Conservation (phyloP, 1,140 invertebrate species). For the Rhagoletis pomonella region DNA sequence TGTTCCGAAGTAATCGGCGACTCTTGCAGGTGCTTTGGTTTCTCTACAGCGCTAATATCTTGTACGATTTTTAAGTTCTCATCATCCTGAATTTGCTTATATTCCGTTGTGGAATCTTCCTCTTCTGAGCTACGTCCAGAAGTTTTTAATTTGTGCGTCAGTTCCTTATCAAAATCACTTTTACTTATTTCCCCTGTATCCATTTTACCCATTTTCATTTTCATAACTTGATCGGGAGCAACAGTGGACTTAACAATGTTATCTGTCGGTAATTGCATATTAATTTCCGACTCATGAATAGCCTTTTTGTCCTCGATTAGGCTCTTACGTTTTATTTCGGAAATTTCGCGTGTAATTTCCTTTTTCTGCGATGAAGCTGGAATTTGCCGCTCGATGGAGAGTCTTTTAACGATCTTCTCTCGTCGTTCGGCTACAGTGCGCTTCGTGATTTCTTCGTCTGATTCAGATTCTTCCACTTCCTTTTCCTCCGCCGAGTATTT, state of each 20-base stretch:
- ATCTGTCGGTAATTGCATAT: conserved; percentile 72
- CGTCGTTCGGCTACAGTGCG: conserved; percentile 81
- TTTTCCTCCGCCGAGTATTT: conserved; percentile 86
- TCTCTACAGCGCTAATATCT: conserved; percentile 68
- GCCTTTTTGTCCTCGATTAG: conserved; percentile 77
- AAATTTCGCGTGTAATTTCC: conserved; percentile 81
- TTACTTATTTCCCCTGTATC: conserved; percentile 70
- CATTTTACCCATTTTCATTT: conserved; percentile 73
- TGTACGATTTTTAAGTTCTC: conserved; percentile 66
- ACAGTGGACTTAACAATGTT: conserved; percentile 72
- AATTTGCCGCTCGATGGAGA: conserved; percentile 79
- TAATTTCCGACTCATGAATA: conserved; percentile 76
- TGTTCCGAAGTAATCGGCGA: background rate
- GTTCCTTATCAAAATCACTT: conserved; percentile 72
- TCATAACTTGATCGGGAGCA: conserved; percentile 72
- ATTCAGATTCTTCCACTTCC: conserved; percentile 77
- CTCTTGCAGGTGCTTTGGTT: conserved; percentile 61
- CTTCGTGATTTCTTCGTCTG: conserved; percentile 80
- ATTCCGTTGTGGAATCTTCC: conserved; percentile 61
- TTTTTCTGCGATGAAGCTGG: conserved; percentile 81
- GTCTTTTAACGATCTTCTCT: conserved; percentile 81
- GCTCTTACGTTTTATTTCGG: conserved; percentile 81
- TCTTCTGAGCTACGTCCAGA: conserved; percentile 71
- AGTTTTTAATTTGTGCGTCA: conserved; percentile 71
- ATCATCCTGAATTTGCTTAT: conserved; percentile 58